Percentiles rank a stretch among this genome's conserved stretches.
These are phyloP conservation scores for Lepus townsendii DNA, from an alignment of 2,797 vertebrate species.

Conservation along the genomic window DNA sequence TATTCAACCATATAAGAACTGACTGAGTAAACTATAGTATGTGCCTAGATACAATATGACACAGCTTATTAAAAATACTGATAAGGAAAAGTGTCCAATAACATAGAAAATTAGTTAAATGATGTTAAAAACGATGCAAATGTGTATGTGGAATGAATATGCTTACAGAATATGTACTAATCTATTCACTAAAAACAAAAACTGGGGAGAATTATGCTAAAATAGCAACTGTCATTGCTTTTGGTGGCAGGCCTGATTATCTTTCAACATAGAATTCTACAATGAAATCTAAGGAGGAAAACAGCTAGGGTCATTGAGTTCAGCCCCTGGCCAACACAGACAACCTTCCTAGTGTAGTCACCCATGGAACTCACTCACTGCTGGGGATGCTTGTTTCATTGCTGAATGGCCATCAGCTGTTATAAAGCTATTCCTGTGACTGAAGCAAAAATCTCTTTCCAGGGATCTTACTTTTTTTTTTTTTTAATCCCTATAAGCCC, in stretches of 20 bases:
- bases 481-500: too few species aligned
- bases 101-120: conserved; percentile 29
- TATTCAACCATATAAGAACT: background rate
- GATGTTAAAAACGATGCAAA: conserved; percentile 4
- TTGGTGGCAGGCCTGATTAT: background rate
- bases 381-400: background rate
- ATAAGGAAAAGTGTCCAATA: conserved; percentile 31
- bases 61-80: conserved; percentile 21
- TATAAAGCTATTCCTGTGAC: background rate
- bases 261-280: conserved; percentile 12
- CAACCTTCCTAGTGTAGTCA: background rate
- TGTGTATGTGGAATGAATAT: background rate
- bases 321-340: background rate
- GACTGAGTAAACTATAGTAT: background rate
- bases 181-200: background rate
- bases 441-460: background rate
- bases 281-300: background rate
- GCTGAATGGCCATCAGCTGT: background rate
- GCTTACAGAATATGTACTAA: background rate
- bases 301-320: background rate
- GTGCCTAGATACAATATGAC: conserved; percentile 33
- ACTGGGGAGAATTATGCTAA: background rate
- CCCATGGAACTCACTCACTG: background rate
- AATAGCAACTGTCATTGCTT: background rate
- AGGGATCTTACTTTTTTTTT: background rate